These are phyloP conservation scores for Cyrtonyx montezumae DNA, from an alignment of 2,113 vertebrate genomes.

Conservation along the genomic window DNA sequence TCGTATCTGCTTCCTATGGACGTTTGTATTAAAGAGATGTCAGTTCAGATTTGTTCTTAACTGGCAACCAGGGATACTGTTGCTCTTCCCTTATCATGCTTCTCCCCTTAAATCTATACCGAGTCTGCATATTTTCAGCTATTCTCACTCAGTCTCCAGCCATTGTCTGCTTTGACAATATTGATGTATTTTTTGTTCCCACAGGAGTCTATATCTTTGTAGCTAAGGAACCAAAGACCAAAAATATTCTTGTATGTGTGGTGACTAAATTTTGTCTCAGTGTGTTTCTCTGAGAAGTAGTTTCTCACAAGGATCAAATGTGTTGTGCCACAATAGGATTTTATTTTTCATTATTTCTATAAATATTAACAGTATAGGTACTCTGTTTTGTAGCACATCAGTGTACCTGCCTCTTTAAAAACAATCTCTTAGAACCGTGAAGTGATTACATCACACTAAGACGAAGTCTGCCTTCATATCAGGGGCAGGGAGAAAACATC, in stretches of 20 bases:
- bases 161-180: background rate
- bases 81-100: background rate
- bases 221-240: background rate
- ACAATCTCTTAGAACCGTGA: background rate
- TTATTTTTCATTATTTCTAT: background rate
- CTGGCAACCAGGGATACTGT: background rate
- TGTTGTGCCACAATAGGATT: background rate
- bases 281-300: background rate
- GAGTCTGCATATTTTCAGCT: rapidly evolving
- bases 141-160: background rate
- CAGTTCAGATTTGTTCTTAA: background rate
- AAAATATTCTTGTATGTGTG: background rate
- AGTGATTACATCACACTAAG: background rate
- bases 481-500: background rate
- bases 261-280: background rate
- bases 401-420: slow-evolving; percentile 1
- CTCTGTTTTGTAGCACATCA: background rate
- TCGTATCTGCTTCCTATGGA: background rate
- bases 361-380: background rate
- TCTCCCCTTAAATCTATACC: rapidly evolving
- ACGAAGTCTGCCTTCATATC: background rate
- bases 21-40: background rate
- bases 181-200: background rate
- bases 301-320: background rate
- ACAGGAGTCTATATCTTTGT: background rate